These are phyloP conservation scores for Neomonachus schauinslandi DNA, from an alignment of 2,113 vertebrate genomes.

Conservation along the genomic window DNA sequence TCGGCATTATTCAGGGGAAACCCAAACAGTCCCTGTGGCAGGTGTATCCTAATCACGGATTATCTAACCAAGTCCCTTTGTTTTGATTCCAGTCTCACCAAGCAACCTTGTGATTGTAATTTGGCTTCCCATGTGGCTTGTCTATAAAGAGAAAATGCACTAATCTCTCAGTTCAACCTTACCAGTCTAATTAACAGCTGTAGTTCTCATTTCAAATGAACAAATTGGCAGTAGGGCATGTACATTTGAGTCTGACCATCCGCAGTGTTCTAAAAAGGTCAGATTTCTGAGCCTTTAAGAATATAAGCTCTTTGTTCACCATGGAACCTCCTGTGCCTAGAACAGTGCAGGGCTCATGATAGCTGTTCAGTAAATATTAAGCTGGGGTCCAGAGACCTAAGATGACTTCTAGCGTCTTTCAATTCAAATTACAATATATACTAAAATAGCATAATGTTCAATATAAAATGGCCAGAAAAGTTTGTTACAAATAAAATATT, in stretches of 20 bases:
- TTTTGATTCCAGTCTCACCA: constrained; percentile 83
- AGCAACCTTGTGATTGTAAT: constrained; percentile 81
- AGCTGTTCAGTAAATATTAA: constrained; percentile 43
- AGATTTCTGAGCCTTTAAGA: constrained; percentile 69
- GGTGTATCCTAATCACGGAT: constrained; percentile 80
- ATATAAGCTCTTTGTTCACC: constrained; percentile 64
- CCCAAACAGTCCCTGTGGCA: constrained; percentile 77
- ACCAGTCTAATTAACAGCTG: constrained; percentile 80
- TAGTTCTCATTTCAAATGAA: constrained; percentile 77
- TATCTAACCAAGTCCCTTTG: constrained; percentile 79
- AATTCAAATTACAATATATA: constrained; percentile 17
- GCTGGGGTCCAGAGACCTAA: constrained; percentile 45
- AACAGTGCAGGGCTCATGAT: constrained; percentile 16
- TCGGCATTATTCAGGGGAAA: constrained; percentile 74
- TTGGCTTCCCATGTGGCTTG: constrained; percentile 75
- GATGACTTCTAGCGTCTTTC: constrained; percentile 30
- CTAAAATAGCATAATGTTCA: constrained; percentile 17
- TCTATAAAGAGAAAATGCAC: constrained; percentile 81
- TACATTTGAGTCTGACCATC: constrained; percentile 68
- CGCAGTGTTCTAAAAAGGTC: constrained; percentile 37
- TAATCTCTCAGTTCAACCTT: constrained; percentile 76
- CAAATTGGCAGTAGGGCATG: constrained; percentile 67
- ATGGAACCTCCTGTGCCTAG: constrained; percentile 33
- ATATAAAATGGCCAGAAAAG: constrained; percentile 40
- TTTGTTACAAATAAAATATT: constrained; percentile 46